phyloP scores from a whole-genome alignment of 2,113 vertebrate species.

The Hiodon tergisus region DNA sequence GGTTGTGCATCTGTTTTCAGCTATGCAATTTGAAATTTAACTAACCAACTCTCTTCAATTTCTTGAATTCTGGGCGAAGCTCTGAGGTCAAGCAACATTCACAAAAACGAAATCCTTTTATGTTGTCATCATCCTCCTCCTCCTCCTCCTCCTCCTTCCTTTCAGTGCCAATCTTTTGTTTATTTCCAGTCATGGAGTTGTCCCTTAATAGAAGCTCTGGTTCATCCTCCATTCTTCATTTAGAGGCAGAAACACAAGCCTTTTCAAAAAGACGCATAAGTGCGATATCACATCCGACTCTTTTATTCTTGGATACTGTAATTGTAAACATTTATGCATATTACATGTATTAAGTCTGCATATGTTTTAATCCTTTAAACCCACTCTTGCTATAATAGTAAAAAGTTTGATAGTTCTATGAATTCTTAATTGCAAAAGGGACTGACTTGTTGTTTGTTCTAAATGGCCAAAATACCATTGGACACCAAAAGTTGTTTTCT shows the following conservation, averaged over 20 bases:
- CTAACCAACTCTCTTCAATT: neutral
- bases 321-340: neutral
- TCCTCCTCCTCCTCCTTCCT: neutral
- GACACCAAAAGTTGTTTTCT: no score
- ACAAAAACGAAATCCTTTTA: neutral
- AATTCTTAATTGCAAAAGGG: no score
- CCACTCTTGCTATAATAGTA: no score
- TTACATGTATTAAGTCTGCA: neutral
- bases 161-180: no score
- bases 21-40: constrained; percentile 2
- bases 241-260: no score
- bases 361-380: neutral
- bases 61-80: neutral
- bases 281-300: no score
- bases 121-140: neutral
- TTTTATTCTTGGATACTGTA: no score
- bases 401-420: no score
- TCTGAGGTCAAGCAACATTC: neutral
- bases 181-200: neutral
- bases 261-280: no score
- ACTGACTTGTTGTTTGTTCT: no score
- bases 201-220: neutral
- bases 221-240: no score
- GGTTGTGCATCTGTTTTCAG: neutral
- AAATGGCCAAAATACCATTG: no score